Evolutionary conservation across 1,140 invertebrate genomes (phyloP).

Genomic region (Coelopa frigida): DNA sequence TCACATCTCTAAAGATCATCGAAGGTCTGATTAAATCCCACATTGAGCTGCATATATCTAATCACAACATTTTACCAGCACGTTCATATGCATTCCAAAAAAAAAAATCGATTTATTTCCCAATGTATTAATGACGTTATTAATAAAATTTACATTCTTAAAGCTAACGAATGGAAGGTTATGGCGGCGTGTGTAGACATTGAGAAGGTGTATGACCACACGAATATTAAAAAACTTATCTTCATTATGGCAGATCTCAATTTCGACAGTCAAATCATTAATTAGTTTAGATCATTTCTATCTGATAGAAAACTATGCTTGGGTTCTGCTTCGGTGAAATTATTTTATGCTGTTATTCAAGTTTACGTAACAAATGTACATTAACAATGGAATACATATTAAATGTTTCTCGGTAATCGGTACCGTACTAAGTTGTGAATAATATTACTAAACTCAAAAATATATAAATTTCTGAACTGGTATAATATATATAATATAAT

Average conservation of each 20-base stretch:
- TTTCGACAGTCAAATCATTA: not conserved
- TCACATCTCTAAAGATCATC: not conserved
- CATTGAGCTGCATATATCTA: not conserved
- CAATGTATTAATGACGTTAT: not conserved
- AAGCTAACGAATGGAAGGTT: too few species aligned
- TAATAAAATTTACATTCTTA: too few species aligned
- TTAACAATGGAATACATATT: too few species aligned
- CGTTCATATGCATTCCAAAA: not conserved
- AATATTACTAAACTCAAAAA: too few species aligned
- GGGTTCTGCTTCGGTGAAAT: not conserved
- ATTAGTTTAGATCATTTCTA: not conserved
- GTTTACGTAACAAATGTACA: too few species aligned
- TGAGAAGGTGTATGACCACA: conserved; percentile 5
- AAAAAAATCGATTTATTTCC: not conserved
- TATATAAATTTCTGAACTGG: too few species aligned
- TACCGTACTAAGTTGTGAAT: too few species aligned
- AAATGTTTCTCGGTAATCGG: too few species aligned
- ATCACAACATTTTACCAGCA: not conserved
- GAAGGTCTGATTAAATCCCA: not conserved
- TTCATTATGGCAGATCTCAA: not conserved
- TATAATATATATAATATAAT: too few species aligned
- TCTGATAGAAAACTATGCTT: not conserved
- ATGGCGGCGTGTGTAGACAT: too few species aligned
- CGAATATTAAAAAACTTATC: not conserved
- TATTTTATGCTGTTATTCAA: too few species aligned